Percentiles rank a stretch among this genome's conserved stretches.
phyloP scores from a whole-genome alignment of 2,113 vertebrate species.

The Heterochromis multidens region DNA sequence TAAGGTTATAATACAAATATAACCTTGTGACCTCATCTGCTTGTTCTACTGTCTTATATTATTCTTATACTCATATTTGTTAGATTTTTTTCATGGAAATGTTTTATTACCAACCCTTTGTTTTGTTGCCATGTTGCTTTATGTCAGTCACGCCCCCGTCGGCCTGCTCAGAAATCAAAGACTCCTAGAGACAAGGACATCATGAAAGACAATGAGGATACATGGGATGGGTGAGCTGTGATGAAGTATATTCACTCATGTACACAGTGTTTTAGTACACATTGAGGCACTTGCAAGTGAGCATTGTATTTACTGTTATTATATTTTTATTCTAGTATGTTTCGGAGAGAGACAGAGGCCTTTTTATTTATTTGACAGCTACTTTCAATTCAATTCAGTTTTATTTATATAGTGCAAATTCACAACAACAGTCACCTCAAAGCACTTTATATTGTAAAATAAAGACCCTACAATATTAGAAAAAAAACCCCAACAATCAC shows the following conservation, averaged over 20 bases:
- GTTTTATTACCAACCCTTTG: neutral
- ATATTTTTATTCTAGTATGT: neutral
- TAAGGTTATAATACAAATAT: neutral
- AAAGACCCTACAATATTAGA: neutral
- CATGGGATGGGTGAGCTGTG: slow-evolving; percentile 54
- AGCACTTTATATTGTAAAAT: neutral
- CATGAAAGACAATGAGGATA: slow-evolving; percentile 1
- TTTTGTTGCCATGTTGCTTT: neutral
- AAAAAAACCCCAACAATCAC: neutral
- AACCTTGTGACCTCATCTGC: neutral
- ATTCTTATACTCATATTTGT: neutral
- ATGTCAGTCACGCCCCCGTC: slow-evolving; percentile 77
- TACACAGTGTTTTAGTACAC: neutral
- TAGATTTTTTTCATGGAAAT: neutral
- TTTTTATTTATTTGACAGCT: neutral
- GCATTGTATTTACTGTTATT: neutral
- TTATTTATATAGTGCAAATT: neutral
- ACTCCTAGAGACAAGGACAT: slow-evolving; percentile 4
- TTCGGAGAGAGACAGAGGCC: neutral
- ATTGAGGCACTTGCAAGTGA: neutral
- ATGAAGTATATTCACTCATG: neutral
- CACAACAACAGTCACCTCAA: neutral
- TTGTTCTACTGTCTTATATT: neutral
- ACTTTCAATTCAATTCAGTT: neutral
- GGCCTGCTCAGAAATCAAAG: slow-evolving; percentile 61